Evolutionary conservation across 2,113 vertebrate species (phyloP), one percentile per base, ranked within the genome.

Genomic region (Zosterops japonicus): DNA sequence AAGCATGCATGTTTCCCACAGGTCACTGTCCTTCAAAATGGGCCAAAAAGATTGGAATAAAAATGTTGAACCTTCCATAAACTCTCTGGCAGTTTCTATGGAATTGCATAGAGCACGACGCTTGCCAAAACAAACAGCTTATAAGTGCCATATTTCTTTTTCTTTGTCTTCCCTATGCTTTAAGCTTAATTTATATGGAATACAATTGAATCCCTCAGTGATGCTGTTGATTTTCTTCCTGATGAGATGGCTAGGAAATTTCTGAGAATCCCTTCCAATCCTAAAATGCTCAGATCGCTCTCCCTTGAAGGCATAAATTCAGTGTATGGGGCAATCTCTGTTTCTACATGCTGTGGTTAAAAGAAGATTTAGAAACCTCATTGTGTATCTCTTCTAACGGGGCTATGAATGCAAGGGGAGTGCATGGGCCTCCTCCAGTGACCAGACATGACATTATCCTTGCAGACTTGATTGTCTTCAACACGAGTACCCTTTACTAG

Each of bases 31-130:
- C 23, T 78, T 41, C 10, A 8, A 94, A 88, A 57, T 36, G 28
- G 35, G 33, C 76, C 77, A 42, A 81, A 86, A 86, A 14, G 4
- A 39, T n/a, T 75, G 39, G 78, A 90, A 77, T 36, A 50, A 77
- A 95, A 94, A 74, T 60, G 10, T 49, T 96, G 71, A 92, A 88
- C 31, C 35, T 77, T 93, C 44, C 17, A 31, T 85, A 94, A 85
- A 88, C 29, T 83, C 52, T 94, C 65, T 91, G 75, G 46, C 29
- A 82, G 27, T 16, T 59, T 49, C 33, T 61, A 47, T 50, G 25
- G 33, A 91, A 70, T 53, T 63, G 16, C 44, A 53, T 2, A 68
- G 41, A 83, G 8, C 19, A 86, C 21, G 8, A 47, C 29, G 12
- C 14, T 82, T 82, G 53, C 46, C 76, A 83, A 85, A 94, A n/a